These are phyloP conservation scores for Willisornis vidua DNA, from an alignment of 2,113 vertebrate genomes.

Conservation along the genomic window DNA sequence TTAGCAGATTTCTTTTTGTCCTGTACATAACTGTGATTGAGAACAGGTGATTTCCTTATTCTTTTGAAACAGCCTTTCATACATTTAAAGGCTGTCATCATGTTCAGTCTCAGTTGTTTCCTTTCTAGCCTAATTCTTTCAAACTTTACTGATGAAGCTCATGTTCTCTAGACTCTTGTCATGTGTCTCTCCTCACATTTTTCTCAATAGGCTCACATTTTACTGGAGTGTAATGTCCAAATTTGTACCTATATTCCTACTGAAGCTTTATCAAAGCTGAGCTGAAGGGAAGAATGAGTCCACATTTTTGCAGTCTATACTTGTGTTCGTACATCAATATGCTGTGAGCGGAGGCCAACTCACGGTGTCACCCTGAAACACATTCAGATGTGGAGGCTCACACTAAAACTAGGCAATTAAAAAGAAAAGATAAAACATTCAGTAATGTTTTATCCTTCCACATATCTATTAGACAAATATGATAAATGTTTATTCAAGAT, in stretches of 20 bases:
- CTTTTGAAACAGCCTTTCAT: slow-evolving; percentile 40
- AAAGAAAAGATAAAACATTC: background rate
- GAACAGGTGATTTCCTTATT: slow-evolving; percentile 40
- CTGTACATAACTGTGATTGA: slow-evolving; percentile 21
- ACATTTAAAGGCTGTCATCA: slow-evolving; percentile 38
- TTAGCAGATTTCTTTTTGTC: slow-evolving; percentile 31
- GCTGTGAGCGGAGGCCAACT: slow-evolving; percentile 30
- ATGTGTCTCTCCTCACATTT: slow-evolving; percentile 3
- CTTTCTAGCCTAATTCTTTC: slow-evolving; percentile 18
- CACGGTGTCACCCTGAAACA: slow-evolving; percentile 36
- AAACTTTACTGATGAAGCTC: background rate
- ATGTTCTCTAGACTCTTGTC: background rate
- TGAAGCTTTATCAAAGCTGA: background rate
- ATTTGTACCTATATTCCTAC: background rate
- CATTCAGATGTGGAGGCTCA: background rate
- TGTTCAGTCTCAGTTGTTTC: slow-evolving; percentile 34
- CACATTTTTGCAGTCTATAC: background rate
- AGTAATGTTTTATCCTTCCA: background rate
- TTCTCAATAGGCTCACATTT: background rate
- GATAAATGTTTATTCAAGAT: background rate
- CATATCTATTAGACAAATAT: background rate
- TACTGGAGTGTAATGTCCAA: background rate
- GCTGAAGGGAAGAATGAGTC: background rate
- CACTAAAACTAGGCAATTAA: background rate
- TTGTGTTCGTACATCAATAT: background rate